Evolutionary conservation across 2,888 invertebrate species (phyloP).

Genomic region (Nymphalis c-album): DNA sequence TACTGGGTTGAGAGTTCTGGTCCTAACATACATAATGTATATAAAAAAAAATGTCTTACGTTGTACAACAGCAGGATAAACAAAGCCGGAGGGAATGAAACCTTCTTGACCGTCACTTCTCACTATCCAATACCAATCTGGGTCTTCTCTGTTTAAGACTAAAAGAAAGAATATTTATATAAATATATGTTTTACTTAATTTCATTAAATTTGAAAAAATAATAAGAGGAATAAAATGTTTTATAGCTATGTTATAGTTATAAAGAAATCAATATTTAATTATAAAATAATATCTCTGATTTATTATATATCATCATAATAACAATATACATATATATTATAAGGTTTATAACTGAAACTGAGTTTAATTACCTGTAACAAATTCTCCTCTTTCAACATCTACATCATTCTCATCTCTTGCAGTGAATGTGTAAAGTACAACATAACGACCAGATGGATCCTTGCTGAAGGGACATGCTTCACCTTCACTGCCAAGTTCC

Average conservation of each 20-base stretch:
- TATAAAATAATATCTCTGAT: too few relatives aligned
- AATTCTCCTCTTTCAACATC: constrained; percentile 96
- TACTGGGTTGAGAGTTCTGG: too few relatives aligned
- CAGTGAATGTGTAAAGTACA: constrained; percentile 95
- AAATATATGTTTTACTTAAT: not conserved
- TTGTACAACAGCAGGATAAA: constrained; percentile 91
- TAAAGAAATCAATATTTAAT: too few relatives aligned
- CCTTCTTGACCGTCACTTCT: constrained; percentile 96
- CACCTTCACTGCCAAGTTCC: constrained; percentile 77
- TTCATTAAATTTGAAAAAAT: not conserved
- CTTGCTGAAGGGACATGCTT: constrained; percentile 87
- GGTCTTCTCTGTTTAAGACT: constrained; percentile 96
- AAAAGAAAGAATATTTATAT: constrained; percentile 43
- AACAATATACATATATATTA: not conserved
- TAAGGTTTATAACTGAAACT: too few relatives aligned
- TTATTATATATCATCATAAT: not conserved
- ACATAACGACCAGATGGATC: constrained; percentile 95
- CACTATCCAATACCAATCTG: constrained; percentile 98
- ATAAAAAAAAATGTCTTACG: constrained; percentile 63
- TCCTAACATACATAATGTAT: not conserved
- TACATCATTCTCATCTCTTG: constrained; percentile 96
- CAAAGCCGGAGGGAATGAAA: constrained; percentile 96
- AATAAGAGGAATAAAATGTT: not conserved
- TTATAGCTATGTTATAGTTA: too few relatives aligned
- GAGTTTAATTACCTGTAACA: constrained; percentile 85